These are phyloP conservation scores for Caenorhabditis brenneri DNA, from an alignment of 1,140 invertebrate genomes.

Conservation along the genomic window DNA sequence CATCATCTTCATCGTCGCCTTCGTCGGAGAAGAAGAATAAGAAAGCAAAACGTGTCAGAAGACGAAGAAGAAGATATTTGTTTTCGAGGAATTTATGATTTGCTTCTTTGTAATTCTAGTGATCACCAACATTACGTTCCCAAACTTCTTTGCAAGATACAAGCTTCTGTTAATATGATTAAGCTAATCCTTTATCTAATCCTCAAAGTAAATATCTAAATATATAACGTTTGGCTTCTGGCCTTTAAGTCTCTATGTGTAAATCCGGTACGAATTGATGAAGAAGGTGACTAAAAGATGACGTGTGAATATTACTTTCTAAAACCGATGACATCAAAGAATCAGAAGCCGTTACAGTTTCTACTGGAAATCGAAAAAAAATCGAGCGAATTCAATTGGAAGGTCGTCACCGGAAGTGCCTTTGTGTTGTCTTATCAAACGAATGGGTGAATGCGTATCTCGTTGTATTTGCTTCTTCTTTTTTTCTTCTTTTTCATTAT, in stretches of 20 bases:
- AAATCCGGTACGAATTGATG: neutral
- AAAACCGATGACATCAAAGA: neutral
- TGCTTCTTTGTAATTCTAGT: too few relatives aligned
- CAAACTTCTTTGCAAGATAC: too few relatives aligned
- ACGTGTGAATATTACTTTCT: neutral
- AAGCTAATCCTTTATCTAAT: neutral
- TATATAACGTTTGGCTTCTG: neutral
- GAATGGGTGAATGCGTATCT: neutral
- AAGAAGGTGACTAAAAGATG: neutral
- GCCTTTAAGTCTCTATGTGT: too few relatives aligned
- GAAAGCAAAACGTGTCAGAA: neutral
- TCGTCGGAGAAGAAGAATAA: too few relatives aligned
- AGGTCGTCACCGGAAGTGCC: neutral
- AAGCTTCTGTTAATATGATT: too few relatives aligned
- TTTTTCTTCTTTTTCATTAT: too few relatives aligned
- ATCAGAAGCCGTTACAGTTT: neutral
- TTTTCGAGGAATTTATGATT: slow-evolving; percentile 2
- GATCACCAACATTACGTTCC: too few relatives aligned
- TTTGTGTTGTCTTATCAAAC: neutral
- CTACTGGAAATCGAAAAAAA: neutral
- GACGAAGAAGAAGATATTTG: neutral
- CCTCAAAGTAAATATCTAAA: neutral
- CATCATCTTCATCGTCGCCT: too few relatives aligned
- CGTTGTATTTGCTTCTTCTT: neutral
- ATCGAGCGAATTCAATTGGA: neutral